These are phyloP conservation scores for Chlamydotis undulata DNA, from an alignment of 2,113 vertebrate genomes.

Conservation along the genomic window DNA sequence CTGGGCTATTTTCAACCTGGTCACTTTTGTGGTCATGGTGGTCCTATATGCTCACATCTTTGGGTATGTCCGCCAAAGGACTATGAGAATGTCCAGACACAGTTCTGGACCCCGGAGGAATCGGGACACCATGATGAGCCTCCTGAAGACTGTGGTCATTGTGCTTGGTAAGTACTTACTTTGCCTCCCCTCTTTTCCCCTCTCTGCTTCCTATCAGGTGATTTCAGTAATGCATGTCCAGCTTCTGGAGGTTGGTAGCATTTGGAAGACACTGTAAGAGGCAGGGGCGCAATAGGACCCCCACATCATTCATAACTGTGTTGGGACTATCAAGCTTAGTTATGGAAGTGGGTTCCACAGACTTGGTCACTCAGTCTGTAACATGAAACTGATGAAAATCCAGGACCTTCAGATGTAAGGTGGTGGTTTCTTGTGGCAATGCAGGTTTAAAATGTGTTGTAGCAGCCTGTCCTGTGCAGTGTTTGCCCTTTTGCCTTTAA, in stretches of 20 bases:
- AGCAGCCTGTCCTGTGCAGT: neutral
- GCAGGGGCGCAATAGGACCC: neutral
- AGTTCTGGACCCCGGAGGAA: slow-evolving; percentile 95
- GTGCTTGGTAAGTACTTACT: slow-evolving; percentile 88
- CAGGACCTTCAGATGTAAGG: neutral
- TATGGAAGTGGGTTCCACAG: neutral
- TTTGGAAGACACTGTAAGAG: neutral
- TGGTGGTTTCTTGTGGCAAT: neutral
- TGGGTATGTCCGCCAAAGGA: slow-evolving; percentile 96
- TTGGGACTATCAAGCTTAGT: neutral
- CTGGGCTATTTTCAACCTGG: slow-evolving; percentile 98
- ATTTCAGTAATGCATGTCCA: neutral
- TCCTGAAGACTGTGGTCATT: slow-evolving; percentile 97
- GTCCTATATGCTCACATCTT: slow-evolving; percentile 98
- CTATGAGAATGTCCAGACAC: slow-evolving; percentile 98
- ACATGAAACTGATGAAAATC: neutral
- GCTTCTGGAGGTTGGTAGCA: neutral
- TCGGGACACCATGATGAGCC: slow-evolving; percentile 98
- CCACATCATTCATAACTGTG: neutral
- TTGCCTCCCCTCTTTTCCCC: neutral
- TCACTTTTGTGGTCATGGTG: slow-evolving; percentile 98
- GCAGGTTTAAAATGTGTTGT: neutral
- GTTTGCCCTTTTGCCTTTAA: neutral
- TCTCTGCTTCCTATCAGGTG: neutral
- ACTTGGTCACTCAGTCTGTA: neutral